A percentile compares a stretch with the other conserved stretches of the same genome.
phyloP scores from a whole-genome alignment of 2,888 invertebrate species.

The Cephus spinipes region DNA sequence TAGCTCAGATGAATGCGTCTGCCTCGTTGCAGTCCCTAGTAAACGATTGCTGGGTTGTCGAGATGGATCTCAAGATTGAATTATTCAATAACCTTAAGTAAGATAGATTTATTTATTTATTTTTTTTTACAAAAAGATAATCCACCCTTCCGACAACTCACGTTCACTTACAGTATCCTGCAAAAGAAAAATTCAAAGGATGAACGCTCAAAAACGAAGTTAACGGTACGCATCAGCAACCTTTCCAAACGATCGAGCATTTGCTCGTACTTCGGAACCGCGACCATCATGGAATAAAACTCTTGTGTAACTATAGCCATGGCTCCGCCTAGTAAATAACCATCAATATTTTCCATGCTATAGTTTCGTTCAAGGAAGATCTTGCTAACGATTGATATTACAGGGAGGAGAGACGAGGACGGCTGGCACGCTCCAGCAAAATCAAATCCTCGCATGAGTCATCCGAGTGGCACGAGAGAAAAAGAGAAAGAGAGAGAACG shows the following conservation, averaged over 20 bases:
- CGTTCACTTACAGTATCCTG: too few relatives aligned
- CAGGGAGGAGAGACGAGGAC: not conserved
- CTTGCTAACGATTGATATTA: not conserved
- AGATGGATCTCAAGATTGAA: too few relatives aligned
- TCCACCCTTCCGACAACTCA: too few relatives aligned
- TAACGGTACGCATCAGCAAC: not conserved
- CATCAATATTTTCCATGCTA: not conserved
- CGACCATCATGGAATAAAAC: not conserved
- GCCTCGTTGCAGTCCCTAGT: not conserved
- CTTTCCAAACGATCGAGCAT: slow-evolving; percentile 13
- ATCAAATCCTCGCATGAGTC: slow-evolving; percentile 10
- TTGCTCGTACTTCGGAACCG: slow-evolving; percentile 3
- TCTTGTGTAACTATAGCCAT: not conserved
- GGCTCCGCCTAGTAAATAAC: not conserved
- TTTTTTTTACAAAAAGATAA: too few relatives aligned
- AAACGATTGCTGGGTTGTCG: too few relatives aligned
- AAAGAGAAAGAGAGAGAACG: not conserved
- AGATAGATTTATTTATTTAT: too few relatives aligned
- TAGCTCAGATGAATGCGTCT: slow-evolving; percentile 29
- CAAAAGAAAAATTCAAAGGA: too few relatives aligned
- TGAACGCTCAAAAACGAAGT: too few relatives aligned
- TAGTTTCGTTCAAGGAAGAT: not conserved
- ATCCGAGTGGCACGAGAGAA: slow-evolving; percentile 2
- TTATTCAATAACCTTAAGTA: too few relatives aligned
- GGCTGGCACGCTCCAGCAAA: not conserved